Base-by-base conservation (phyloP, 2,888 invertebrate genomes). In the Agriopis aurantiaria region DNA sequence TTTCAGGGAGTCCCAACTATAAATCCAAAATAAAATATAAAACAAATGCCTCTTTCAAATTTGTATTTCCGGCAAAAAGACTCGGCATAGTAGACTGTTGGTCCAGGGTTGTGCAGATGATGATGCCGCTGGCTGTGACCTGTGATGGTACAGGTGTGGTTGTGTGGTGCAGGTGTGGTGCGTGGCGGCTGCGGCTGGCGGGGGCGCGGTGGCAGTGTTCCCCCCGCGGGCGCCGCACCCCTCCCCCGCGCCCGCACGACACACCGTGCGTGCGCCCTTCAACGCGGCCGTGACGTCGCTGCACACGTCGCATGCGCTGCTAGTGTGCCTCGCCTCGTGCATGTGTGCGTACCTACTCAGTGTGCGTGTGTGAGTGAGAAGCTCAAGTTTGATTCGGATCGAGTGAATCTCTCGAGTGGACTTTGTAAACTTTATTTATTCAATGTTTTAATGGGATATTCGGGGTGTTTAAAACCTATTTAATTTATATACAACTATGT, bases 201-300 rank as follows among this genome's bases (percentile, higher is more conserved):
- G 87, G 1, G 92, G 91, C 0, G 90, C 92, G 0, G 92, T 91
- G 57, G 92, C 92, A 0, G 91, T 92, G 76, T 91, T 90, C 81
- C 91, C 90, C 7, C 85, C 88, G 48, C 82, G 86, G 58, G 75
- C 83, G 7, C 80, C 84, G 14, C 78, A 76, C 67, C 85, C 87
- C 8, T 87, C 91, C 0, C 91, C 91, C 41, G 88, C 89, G 11
- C 92, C 92, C 48, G 91, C 91, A 0, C 78, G 91, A 0, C 91
- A 90, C 81, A 78, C 89, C 0, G 89, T 89, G 2, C 82, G 91
- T 52, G 90, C 91, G 3, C 78, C 88, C 3, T 85, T 84, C 73
- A 85, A 85, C 61, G 48, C 64, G 10, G 77, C 80, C 23, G 23
- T 56, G 55, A 66, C 65, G 58, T 58, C 60, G 51, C 60, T 17